Base-by-base conservation (phyloP, 2,888 invertebrate genomes). In the Neoitamus cyanurus region DNA sequence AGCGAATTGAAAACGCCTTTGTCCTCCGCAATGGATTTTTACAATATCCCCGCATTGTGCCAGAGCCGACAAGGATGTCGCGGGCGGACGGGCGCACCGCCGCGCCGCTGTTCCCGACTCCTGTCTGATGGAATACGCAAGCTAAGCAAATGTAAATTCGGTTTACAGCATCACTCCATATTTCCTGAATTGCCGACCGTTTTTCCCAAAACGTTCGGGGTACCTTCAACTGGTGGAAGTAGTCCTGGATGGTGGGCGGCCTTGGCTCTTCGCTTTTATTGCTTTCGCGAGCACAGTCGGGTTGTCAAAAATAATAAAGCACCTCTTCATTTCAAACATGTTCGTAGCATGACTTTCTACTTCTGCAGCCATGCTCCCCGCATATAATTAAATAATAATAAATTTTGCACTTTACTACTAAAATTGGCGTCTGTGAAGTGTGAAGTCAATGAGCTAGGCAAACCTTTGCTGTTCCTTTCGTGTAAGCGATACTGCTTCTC, bases 1-100 rank as follows among this genome's bases (percentile, higher is more conserved):
- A 28, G 36, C 82, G 82, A 82, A 82, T 82, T 82, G 37, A 28
- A 82, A 82, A 69, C 48, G 20, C 69, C 25, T 82, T 82, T 82
- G 82, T 82, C 69, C 28, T 25, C 31, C 9, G 13, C 82, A 69
- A 82, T 82, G 69, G 82, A 82, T 82, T 82, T 58, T 82, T 69
- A 69, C 37, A 37, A 69, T 42, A 82, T 69, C 69, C 69, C 37
- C 82, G 9, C 20, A 37, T 82, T 69, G 69, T 69, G 69, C 4
- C n/a, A 42, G n/a, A n/a, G n/a, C n/a, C 42, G n/a, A n/a, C 42
- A n/a, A 42, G 48, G 48, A 42, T 42, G 48, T 9, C 20, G 34
- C 34, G 34, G 34, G 7, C 7, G 34, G 34, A 7, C 34, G 34
- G 3, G 20, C 7, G 48, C 48, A 46, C 48, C 48, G 20, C 20